A percentile compares a stretch with the other conserved stretches of the same genome.
These are phyloP conservation scores for Autographa gamma DNA, from an alignment of 2,888 invertebrate genomes.

Conservation along the genomic window DNA sequence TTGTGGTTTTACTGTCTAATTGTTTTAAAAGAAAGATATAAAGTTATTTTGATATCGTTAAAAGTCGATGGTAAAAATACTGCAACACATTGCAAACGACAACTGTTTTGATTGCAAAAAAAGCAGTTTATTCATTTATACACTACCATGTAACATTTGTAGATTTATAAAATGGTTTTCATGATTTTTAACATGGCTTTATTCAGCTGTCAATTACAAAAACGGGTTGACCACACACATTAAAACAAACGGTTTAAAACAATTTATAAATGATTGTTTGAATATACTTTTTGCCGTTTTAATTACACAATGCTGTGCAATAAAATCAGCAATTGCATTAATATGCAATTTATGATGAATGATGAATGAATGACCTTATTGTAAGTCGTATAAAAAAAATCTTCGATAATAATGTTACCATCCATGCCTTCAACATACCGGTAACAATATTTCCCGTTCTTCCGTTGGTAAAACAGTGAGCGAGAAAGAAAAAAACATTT, in stretches of 20 bases:
- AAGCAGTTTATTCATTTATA: not conserved
- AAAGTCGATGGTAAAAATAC: not conserved
- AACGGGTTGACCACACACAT: not conserved
- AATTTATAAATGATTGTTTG: not conserved
- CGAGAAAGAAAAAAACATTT: too few relatives aligned
- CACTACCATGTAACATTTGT: not conserved
- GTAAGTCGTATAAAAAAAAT: too few relatives aligned
- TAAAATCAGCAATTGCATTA: not conserved
- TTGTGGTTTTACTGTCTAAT: constrained; percentile 23
- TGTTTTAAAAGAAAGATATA: constrained; percentile 24
- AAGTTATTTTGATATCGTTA: not conserved
- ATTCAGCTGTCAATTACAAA: not conserved
- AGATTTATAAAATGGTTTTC: not conserved
- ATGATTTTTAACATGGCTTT: not conserved
- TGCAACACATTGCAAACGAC: not conserved
- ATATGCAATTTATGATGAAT: too few relatives aligned
- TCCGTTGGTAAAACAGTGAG: not conserved
- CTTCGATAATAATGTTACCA: too few relatives aligned
- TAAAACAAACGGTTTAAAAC: not conserved
- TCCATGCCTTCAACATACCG: too few relatives aligned
- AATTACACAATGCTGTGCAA: not conserved
- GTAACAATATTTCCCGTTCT: not conserved
- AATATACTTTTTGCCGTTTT: not conserved
- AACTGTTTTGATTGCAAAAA: not conserved
- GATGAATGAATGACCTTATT: too few relatives aligned